Conservation (phyloP, 2,113 vertebrate genomes). For the Propithecus coquereli region DNA sequence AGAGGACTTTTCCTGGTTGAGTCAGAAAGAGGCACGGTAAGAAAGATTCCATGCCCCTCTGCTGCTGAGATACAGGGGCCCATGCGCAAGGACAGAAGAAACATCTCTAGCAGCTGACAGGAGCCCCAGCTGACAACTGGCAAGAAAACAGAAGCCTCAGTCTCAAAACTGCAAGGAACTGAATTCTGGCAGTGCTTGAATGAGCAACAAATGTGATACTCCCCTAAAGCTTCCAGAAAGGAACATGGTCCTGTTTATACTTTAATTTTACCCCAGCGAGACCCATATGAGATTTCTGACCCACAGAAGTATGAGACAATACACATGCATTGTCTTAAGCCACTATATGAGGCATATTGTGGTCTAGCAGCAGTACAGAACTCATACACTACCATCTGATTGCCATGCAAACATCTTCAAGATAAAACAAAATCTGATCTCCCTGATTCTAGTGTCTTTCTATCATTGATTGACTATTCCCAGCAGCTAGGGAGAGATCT, state of each 20-base stretch:
- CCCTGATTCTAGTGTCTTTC: not conserved
- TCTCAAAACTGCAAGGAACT: not conserved
- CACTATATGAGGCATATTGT: not conserved
- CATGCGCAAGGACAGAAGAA: not conserved
- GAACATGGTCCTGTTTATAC: not conserved
- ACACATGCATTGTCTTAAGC: not conserved
- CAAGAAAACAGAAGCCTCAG: not conserved
- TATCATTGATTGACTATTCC: not conserved
- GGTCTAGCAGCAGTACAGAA: not conserved
- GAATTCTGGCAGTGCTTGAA: not conserved
- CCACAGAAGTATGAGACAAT: not conserved
- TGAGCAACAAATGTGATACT: not conserved
- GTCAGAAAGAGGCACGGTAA: not conserved
- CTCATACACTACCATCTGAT: not conserved
- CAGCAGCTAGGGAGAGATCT: not conserved
- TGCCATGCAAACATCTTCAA: not conserved
- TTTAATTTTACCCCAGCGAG: not conserved
- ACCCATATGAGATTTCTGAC: not conserved
- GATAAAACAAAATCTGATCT: slow-evolving; percentile 18
- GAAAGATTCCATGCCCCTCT: not conserved
- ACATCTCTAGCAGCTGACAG: not conserved
- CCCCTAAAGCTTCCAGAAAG: not conserved
- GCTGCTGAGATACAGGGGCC: not conserved
- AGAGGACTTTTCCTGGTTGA: not conserved
- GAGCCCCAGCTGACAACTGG: not conserved